Percentiles rank a stretch among this genome's conserved stretches.
phyloP scores from a whole-genome alignment of 2,113 vertebrate species.

The Oceanites oceanicus region DNA sequence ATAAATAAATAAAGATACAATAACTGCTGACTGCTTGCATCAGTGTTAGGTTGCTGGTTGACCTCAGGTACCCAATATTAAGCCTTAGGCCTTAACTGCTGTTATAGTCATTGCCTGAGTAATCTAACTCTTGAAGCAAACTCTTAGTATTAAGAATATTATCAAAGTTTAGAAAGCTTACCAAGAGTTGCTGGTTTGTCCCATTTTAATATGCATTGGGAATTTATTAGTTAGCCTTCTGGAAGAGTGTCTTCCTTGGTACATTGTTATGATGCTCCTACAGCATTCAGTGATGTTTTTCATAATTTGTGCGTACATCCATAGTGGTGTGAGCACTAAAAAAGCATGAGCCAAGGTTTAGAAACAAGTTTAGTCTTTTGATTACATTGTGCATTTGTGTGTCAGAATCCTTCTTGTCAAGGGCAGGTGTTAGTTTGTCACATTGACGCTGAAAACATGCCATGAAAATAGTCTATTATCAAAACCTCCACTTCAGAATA shows the following conservation, averaged over 20 bases:
- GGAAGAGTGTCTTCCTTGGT: not conserved
- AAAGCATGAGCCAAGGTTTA: not conserved
- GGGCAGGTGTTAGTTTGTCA: not conserved
- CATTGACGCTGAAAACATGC: not conserved
- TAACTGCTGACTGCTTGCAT: not conserved
- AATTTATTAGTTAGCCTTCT: not conserved
- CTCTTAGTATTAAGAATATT: not conserved
- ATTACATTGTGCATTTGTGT: not conserved
- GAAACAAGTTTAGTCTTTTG: not conserved
- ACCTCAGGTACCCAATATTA: not conserved
- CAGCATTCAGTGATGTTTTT: not conserved
- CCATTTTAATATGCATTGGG: not conserved
- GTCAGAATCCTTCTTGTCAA: not conserved
- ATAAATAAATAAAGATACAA: not conserved
- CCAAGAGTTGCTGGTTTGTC: not conserved
- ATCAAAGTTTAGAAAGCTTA: not conserved
- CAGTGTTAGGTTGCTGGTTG: not conserved
- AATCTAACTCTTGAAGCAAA: not conserved
- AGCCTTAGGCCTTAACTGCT: not conserved
- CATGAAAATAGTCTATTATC: not conserved
- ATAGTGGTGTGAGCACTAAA: not conserved
- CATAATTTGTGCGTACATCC: fast-evolving
- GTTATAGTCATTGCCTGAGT: not conserved
- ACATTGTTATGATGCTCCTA: fast-evolving
- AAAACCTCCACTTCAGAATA: not conserved